These are phyloP conservation scores for Drosophila azteca DNA, from an alignment of 1,140 invertebrate species.

Conservation along the genomic window DNA sequence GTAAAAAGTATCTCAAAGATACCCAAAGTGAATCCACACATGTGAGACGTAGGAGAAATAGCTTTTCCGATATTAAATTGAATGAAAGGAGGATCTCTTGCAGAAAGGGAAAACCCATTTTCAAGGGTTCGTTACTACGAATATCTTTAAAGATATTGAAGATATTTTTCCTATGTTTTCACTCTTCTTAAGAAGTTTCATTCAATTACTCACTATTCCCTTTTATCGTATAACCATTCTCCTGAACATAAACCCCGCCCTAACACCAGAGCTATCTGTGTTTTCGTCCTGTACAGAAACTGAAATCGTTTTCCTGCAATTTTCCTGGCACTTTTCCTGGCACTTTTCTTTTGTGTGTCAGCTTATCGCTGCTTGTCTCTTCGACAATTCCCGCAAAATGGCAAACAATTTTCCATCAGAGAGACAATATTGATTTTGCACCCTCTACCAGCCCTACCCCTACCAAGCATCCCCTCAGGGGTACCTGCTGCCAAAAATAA, in stretches of 20 bases:
- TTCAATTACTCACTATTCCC: too few species aligned
- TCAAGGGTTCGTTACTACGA: too few species aligned
- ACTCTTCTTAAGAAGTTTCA: too few species aligned
- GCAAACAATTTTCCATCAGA: constrained; percentile 33
- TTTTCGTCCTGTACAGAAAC: constrained; percentile 6
- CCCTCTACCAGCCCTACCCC: too few species aligned
- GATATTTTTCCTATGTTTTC: too few species aligned
- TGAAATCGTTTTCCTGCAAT: constrained; percentile 17
- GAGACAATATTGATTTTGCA: constrained; percentile 55
- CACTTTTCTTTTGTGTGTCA: constrained; percentile 37
- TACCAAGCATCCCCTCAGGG: too few species aligned
- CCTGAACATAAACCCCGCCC: neutral
- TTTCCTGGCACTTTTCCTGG: constrained; percentile 18
- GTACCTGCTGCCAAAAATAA: too few species aligned
- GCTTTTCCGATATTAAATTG: constrained; percentile 42
- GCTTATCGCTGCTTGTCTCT: constrained; percentile 28
- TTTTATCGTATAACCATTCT: too few species aligned
- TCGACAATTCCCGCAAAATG: constrained; percentile 30
- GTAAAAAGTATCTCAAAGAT: constrained; percentile 46
- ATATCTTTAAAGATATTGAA: too few species aligned
- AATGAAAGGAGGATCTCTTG: neutral
- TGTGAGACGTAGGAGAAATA: constrained; percentile 16
- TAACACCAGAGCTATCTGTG: neutral
- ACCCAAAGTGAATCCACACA: constrained; percentile 22
- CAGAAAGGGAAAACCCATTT: neutral